Conservation (phyloP, 2,113 vertebrate genomes). For the Saiga tatarica region DNA sequence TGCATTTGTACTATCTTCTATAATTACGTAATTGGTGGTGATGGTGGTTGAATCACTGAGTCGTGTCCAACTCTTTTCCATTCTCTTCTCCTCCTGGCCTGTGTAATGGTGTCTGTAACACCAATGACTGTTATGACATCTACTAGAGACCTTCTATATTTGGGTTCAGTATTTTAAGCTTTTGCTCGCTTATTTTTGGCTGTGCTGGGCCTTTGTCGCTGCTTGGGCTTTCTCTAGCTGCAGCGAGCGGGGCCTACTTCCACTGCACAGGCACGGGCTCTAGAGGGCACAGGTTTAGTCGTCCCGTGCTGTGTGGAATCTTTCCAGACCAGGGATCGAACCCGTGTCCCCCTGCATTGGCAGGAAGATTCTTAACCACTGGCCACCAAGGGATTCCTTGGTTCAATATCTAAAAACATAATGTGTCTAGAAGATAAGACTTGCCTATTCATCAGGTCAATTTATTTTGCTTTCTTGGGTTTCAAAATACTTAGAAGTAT, state of each 20-base stretch:
- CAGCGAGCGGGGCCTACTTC: background rate
- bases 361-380: background rate
- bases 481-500: background rate
- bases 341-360: background rate
- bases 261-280: background rate
- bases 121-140: background rate
- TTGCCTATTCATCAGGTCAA: background rate
- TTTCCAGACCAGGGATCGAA: background rate
- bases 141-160: background rate
- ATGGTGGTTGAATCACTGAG: background rate
- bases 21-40: background rate
- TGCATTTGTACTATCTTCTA: background rate
- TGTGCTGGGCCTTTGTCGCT: background rate
- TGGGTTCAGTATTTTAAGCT: background rate
- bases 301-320: background rate
- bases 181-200: background rate
- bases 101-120: background rate
- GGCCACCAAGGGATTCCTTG: background rate
- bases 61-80: background rate
- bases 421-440: background rate
- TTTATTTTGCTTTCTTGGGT: background rate
- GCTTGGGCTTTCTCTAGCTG: background rate
- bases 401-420: background rate
- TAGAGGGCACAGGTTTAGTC: fast-evolving
- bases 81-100: background rate